phyloP scores from a whole-genome alignment of 2,797 vertebrate genomes.

The Xenentodon cancila region DNA sequence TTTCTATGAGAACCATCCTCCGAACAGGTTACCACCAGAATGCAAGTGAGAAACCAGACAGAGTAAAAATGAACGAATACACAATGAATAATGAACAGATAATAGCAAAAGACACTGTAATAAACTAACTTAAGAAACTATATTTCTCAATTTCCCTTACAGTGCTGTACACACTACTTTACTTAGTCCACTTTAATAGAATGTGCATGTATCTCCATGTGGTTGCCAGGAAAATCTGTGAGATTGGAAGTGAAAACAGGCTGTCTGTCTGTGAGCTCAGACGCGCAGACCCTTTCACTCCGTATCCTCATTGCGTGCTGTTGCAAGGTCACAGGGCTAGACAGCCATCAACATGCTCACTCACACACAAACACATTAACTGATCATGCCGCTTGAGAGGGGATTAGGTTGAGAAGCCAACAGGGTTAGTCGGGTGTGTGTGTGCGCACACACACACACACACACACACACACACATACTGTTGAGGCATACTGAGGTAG shows the following conservation, averaged over 20 bases:
- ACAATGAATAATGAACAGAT: no score
- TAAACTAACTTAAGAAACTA: no score
- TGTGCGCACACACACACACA: constrained; percentile 1
- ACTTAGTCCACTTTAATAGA: constrained; percentile 15
- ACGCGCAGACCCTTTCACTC: constrained; percentile 63
- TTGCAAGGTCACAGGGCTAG: constrained; percentile 79
- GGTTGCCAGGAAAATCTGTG: constrained; percentile 30
- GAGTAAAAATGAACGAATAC: no score
- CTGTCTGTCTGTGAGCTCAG: constrained; percentile 64
- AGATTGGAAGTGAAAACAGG: constrained; percentile 56
- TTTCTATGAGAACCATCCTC: no score
- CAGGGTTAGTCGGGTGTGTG: constrained; percentile 65
- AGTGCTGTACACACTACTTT: background rate
- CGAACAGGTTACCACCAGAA: no score
- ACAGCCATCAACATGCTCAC: constrained; percentile 48
- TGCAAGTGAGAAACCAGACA: no score
- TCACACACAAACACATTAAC: constrained; percentile 62
- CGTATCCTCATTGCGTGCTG: constrained; percentile 75
- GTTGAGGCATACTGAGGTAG: constrained; percentile 56
- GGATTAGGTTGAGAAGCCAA: constrained; percentile 75
- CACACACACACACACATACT: constrained; percentile 22
- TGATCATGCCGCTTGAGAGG: constrained; percentile 73
- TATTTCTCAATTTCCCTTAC: no score
- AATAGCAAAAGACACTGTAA: no score
- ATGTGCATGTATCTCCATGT: constrained; percentile 32